These are phyloP conservation scores for Epizoanthus stellaris DNA, from an alignment of 92 coral and sea anemone genomes.

Conservation along the genomic window DNA sequence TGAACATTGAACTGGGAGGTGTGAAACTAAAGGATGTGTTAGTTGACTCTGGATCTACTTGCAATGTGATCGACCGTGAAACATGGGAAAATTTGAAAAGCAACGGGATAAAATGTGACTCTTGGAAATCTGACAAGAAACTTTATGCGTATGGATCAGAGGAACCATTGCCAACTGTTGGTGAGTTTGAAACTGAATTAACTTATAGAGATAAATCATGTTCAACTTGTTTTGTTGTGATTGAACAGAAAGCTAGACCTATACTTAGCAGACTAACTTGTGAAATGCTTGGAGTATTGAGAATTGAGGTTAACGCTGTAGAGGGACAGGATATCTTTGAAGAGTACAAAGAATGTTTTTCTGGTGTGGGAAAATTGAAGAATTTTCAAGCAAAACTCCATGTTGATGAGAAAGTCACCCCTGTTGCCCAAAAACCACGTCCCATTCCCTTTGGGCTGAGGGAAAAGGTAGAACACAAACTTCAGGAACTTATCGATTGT, in stretches of 20 bases:
- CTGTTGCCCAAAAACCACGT: constrained; percentile 18
- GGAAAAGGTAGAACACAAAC: constrained; percentile 1
- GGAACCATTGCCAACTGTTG: constrained; percentile 33
- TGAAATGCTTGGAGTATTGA: constrained; percentile 36
- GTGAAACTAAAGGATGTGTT: constrained; percentile 34
- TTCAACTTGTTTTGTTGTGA: constrained; percentile 34
- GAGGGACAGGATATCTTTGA: constrained; percentile 6
- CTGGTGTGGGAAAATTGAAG: constrained; percentile 41
- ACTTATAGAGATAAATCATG: constrained; percentile 30
- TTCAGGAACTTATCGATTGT: constrained; percentile 7
- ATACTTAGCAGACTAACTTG: constrained; percentile 37
- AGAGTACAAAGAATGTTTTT: constrained; percentile 11
- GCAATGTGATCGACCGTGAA: constrained; percentile 49
- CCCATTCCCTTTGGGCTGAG: background rate
- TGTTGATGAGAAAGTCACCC: constrained; percentile 29
- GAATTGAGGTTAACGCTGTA: constrained; percentile 8
- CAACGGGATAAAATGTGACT: constrained; percentile 15
- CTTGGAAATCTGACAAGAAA: constrained; percentile 40
- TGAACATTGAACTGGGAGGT: constrained; percentile 36
- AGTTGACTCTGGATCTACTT: constrained; percentile 47
- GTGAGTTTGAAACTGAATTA: constrained; percentile 50
- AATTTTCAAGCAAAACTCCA: constrained; percentile 36
- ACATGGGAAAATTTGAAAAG: constrained; percentile 31
- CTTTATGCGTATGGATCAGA: constrained; percentile 23
- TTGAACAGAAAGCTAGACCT: constrained; percentile 33